Evolutionary conservation across 2,113 vertebrate genomes (phyloP).

Genomic region (Orycteropus afer): DNA sequence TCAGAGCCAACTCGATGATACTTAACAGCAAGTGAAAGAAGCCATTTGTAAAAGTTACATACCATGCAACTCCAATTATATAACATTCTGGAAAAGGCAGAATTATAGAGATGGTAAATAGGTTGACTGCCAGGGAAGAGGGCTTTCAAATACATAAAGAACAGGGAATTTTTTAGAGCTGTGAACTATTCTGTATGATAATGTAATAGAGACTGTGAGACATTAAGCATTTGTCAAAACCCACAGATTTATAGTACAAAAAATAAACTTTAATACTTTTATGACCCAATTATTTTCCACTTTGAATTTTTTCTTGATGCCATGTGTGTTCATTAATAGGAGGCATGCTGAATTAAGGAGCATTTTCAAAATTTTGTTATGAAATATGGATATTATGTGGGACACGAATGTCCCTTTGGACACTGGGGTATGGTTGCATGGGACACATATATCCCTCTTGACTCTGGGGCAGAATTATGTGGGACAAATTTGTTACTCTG

Average conservation of each 20-base stretch:
- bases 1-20: too few species aligned
- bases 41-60: background rate
- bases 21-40: background rate
- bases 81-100: background rate
- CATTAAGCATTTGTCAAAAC: constrained; percentile 22
- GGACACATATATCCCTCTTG: too few species aligned
- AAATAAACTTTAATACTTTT: background rate
- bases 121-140: background rate
- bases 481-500: too few species aligned
- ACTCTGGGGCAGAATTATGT: too few species aligned
- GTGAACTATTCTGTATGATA: background rate
- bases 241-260: constrained; percentile 11
- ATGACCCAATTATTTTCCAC: too few species aligned
- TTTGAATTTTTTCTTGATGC: too few species aligned
- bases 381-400: too few species aligned
- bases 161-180: background rate
- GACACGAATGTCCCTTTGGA: too few species aligned
- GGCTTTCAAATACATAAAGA: background rate
- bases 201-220: background rate
- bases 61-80: background rate
- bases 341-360: too few species aligned
- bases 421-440: too few species aligned
- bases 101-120: background rate
- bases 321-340: too few species aligned
- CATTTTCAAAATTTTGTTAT: too few species aligned